Evolutionary conservation across 1,140 invertebrate species (phyloP), one percentile per base, ranked within the genome.

Genomic region (Euwallacea similis): DNA sequence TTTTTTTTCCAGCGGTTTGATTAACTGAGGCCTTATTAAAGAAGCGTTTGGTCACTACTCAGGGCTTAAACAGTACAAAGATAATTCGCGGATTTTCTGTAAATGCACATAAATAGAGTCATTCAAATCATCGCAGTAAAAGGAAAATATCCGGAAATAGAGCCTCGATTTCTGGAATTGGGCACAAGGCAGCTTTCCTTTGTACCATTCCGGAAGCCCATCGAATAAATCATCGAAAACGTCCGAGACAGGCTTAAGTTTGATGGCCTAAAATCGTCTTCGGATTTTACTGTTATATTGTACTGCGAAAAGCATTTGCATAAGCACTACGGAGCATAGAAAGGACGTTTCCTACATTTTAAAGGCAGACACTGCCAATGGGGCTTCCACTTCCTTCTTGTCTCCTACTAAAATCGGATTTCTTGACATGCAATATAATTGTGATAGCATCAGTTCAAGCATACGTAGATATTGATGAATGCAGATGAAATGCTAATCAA

Each of bases 171-270:
- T 68, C 59, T 33, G 55, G 55, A 68, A 68, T 60, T 41, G 66
- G 50, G 21, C 46, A 33, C 64, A 55, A 42, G 15, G 46, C 13
- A 66, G 64, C 33, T n/a, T 41, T 60, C 33, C 66, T 44, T 68
- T 68, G 43, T 68, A 42, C 43, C 42, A 50, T 50, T 50, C 66
- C 66, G 66, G 66, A 68, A 68, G 46, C 46, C 42, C 33, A 68
- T 61, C 66, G 42, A 42, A 68, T 68, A 68, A 68, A 68, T 68
- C 66, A 68, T 68, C 66, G 59, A 61, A 50, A 61, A 68, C 59
- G 66, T 59, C 66, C 56, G 21, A 61, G 43, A 13, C 66, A 61
- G 66, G 59, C 59, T 56, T 68, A 59, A 68, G 15, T 41, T 33
- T 66, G 53, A 56, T 56, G 64, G 21, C 42, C 55, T 33, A 50